Evolutionary conservation across 1,140 invertebrate species (phyloP).

Genomic region (Lordiphosa collinella): DNA sequence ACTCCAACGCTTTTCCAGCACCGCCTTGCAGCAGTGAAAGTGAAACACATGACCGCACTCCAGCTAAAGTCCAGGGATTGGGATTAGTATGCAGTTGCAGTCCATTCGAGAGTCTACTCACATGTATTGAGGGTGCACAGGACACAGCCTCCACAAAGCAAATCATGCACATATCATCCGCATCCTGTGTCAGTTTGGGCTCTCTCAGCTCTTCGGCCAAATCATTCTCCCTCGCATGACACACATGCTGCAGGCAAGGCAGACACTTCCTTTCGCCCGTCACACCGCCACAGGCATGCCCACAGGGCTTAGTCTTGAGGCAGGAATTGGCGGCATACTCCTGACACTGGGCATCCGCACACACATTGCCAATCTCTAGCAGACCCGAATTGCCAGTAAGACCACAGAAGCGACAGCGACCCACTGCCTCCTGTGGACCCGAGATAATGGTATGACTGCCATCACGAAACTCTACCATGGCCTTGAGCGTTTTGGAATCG

Average conservation of each 20-base stretch:
- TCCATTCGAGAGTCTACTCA: slow-evolving; percentile 56
- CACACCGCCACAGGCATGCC: slow-evolving; percentile 96
- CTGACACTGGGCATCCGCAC: slow-evolving; percentile 96
- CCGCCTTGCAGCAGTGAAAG: slow-evolving; percentile 92
- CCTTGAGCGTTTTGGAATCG: slow-evolving; percentile 95
- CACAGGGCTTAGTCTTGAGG: slow-evolving; percentile 89
- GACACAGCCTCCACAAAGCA: slow-evolving; percentile 98
- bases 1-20: slow-evolving; percentile 93
- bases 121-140: slow-evolving; percentile 95
- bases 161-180: slow-evolving; percentile 99
- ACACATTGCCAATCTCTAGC: slow-evolving; percentile 94
- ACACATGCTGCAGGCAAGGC: slow-evolving; percentile 87
- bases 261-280: slow-evolving; percentile 90
- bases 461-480: slow-evolving; percentile 95
- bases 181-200: slow-evolving; percentile 91
- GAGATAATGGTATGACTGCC: slow-evolving; percentile 81
- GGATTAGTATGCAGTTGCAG: neutral
- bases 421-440: slow-evolving; percentile 81
- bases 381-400: slow-evolving; percentile 90
- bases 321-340: slow-evolving; percentile 93
- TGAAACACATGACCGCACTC: slow-evolving; percentile 98
- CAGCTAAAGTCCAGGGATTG: slow-evolving; percentile 81
- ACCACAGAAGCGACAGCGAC: slow-evolving; percentile 96
- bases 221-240: slow-evolving; percentile 81
- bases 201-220: slow-evolving; percentile 81